Base-by-base conservation (phyloP, 1,140 invertebrate genomes). In the Branchinecta lynchi region DNA sequence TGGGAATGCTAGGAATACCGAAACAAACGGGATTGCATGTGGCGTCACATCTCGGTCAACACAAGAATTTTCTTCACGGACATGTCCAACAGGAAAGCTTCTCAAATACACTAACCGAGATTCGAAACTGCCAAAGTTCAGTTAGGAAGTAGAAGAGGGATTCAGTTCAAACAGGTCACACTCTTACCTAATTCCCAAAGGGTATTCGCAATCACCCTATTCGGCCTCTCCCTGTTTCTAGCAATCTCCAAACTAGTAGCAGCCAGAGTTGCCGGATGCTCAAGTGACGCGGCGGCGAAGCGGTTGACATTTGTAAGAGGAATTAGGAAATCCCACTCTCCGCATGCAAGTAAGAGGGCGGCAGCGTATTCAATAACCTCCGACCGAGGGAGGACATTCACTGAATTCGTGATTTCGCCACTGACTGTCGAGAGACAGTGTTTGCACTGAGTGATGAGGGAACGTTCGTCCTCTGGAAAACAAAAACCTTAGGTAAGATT, bases 281-380 rank as follows among this genome's bases (percentile, higher is more conserved):
- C 72, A 44, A 72, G 51, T 15, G 51, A 60, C 12, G 51, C 51
- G 3, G 51, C 68, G 17, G 46, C 60, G 9, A 69, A 81, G 72
- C 76, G 80, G 78, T 81, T 83, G 43, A 80, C 78, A 73, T 82
- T 84, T 46, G 84, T 80, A 66, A 86, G 77, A 68, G 77, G 81
- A 32, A 80, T 78, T 3, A 88, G 76, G 76, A 85, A 86, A 65
- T 88, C 85, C 87, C 89, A 92, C 74, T 90, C 86, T 66, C 85
- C 82, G 65, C 88, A 82, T 77, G 92, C 92, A 65, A 92, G 79
- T 45, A 93, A 77, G 75, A 86, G 87, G 5, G 87, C 83, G 71
- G 85, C 85, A 74, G 88, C 90, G 68, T 87, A 83, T 77, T 91
- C 88, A n/a, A 90, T 82, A 2, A 92, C 81, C 78, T 87, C 86